Base-by-base conservation (phyloP, 2,888 invertebrate genomes). In the Cylindroiulus punctatus region DNA sequence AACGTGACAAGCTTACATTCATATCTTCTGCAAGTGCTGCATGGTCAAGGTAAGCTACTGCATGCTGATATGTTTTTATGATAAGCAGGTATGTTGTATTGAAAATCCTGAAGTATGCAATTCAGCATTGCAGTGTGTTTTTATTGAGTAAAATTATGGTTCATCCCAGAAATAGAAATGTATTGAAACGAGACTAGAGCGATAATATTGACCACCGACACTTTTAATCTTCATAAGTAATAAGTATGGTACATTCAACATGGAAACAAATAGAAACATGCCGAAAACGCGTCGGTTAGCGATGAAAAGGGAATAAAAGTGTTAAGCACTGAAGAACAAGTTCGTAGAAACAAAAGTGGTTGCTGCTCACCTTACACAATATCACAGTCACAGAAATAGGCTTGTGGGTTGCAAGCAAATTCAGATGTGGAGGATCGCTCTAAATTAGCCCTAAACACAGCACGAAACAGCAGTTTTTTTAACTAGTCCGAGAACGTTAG, bases 331-430 rank as follows among this genome's bases (percentile, higher is more conserved):
- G 52, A 26, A 65, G n/a, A 26, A 10, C 65, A 26, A n/a, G 26
- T 65, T 65, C 22, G 26, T 26, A 26, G 7, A 26, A 65, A 65
- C 65, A 26, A 65, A 8, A 8, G 10, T 26, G 65, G 65, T 65
- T 65, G 65, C 26, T 65, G 65, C 65, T 65, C 65, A n/a, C 65
- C 26, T 65, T n/a, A 26, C 65, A 65, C 22, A 65, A 65, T 65
- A 65, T 65, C 65, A 65, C 65, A 65, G 65, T 65, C 65, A 65
- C 65, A 65, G 65, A 65, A 65, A 65, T 65, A 65, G 65, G 65
- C 65, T 65, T 65, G 65, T 65, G 65, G 65, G 65, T 65, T 65
- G 65, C 65, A 26, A 65, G 65, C 65, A 65, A 65, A 65, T 26
- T 65, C 26, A 26, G n/a, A 65, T 26, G 26, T 26, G 65, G 65